Conservation (phyloP, 37 sponge, comb jelly and placozoan species). For the Cladorhizidae sp. region DNA sequence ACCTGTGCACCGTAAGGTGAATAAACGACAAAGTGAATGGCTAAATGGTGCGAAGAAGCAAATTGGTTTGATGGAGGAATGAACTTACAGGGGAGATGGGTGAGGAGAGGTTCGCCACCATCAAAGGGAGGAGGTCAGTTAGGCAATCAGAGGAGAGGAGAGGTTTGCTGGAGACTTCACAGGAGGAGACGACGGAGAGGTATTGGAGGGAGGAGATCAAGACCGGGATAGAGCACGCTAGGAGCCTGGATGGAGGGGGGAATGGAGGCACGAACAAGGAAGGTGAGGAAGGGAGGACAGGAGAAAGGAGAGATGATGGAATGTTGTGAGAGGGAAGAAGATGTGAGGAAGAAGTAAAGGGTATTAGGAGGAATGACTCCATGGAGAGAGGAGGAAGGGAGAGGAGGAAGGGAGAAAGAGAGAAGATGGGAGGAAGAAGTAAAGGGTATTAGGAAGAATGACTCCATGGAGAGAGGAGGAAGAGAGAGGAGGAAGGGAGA, state of each 20-base stretch:
- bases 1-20: too few species aligned
- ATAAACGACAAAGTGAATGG: too few species aligned
- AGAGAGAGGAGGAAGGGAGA: too few species aligned
- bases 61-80: not conserved
- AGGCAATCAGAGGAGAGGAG: conserved; percentile 27
- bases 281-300: not conserved
- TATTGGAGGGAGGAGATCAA: conserved; percentile 5
- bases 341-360: too few species aligned
- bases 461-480: not conserved
- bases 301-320: not conserved
- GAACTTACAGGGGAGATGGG: conserved; percentile 35
- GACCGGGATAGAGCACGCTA: conserved; percentile 9
- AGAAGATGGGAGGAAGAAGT: too few species aligned
- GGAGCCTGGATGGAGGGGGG: not conserved
- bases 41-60: not conserved
- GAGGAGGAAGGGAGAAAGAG: not conserved
- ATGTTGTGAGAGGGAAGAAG: not conserved
- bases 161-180: not conserved
- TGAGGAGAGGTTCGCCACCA: conserved; percentile 50
- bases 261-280: not conserved
- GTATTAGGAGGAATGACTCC: too few species aligned
- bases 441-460: not conserved
- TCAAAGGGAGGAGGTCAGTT: conserved; percentile 21
- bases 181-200: not conserved
- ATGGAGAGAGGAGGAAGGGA: not conserved